phyloP scores from a whole-genome alignment of 2,797 vertebrate genomes.

The Pipistrellus nathusii region DNA sequence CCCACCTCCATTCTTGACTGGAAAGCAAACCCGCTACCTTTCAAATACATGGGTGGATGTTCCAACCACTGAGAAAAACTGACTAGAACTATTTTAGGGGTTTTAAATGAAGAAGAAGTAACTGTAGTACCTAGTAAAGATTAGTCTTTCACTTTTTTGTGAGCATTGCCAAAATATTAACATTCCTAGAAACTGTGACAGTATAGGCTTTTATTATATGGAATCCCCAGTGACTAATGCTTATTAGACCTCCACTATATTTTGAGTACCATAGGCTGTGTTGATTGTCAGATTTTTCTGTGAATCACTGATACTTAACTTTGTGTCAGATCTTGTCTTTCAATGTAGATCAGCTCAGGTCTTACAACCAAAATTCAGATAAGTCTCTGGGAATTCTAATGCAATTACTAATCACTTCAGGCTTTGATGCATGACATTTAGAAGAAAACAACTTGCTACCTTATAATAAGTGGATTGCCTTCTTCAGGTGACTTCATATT shows the following conservation, averaged over 20 bases:
- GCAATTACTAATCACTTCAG: constrained; percentile 23
- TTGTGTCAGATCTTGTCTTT: background rate
- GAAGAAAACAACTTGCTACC: background rate
- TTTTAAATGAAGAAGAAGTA: background rate
- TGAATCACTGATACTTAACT: constrained; percentile 36
- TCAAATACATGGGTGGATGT: too few relatives aligned
- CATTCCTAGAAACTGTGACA: background rate
- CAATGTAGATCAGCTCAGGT: background rate
- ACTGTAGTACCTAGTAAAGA: background rate
- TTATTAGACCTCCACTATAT: background rate
- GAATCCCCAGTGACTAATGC: background rate
- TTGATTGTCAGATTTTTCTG: background rate
- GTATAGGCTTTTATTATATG: background rate
- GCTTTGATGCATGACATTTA: background rate
- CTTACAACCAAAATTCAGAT: constrained; percentile 27
- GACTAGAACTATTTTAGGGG: background rate
- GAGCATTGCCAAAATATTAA: background rate
- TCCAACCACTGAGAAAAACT: too few relatives aligned
- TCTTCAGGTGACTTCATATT: background rate
- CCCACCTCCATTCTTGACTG: too few relatives aligned
- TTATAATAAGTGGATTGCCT: constrained; percentile 12
- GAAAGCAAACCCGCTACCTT: too few relatives aligned
- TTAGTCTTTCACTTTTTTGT: background rate
- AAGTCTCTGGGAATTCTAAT: constrained; percentile 54
- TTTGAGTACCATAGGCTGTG: background rate